A percentile compares a stretch with the other conserved stretches of the same genome.
These are phyloP conservation scores for Oconnorella tubifera DNA, from an alignment of 2,888 invertebrate genomes.

Conservation along the genomic window DNA sequence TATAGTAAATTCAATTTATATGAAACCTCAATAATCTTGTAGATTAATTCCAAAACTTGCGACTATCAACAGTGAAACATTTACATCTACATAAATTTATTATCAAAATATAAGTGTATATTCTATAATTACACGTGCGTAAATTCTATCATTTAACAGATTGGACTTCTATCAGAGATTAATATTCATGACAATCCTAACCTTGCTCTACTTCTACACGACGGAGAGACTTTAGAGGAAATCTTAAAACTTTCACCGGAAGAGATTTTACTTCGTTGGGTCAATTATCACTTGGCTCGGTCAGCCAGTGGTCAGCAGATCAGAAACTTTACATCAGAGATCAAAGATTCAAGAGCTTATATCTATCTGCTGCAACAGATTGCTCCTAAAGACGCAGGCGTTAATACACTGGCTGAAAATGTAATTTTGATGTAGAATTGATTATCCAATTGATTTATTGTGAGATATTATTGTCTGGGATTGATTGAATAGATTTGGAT, in stretches of 20 bases:
- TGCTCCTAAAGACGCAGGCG: constrained; percentile 79
- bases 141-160: too few species aligned
- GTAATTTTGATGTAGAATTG: too few species aligned
- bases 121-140: too few species aligned
- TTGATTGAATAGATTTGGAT: too few species aligned
- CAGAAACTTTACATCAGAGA: constrained; percentile 89
- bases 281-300: constrained; percentile 84
- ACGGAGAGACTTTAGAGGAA: constrained; percentile 83
- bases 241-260: constrained; percentile 92
- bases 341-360: constrained; percentile 94
- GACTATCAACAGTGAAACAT: too few species aligned
- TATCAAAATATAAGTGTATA: too few species aligned
- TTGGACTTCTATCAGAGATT: constrained; percentile 94
- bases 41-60: too few species aligned
- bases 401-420: constrained; percentile 77
- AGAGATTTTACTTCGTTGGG: constrained; percentile 85
- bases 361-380: constrained; percentile 90
- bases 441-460: too few species aligned
- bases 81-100: too few species aligned
- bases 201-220: constrained; percentile 78
- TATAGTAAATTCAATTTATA: too few species aligned
- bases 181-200: constrained; percentile 96
- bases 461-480: too few species aligned
- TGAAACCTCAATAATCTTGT: too few species aligned
- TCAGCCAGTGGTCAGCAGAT: constrained; percentile 62